Evolutionary conservation across 2,113 vertebrate species (phyloP).

Genomic region (Ia io): DNA sequence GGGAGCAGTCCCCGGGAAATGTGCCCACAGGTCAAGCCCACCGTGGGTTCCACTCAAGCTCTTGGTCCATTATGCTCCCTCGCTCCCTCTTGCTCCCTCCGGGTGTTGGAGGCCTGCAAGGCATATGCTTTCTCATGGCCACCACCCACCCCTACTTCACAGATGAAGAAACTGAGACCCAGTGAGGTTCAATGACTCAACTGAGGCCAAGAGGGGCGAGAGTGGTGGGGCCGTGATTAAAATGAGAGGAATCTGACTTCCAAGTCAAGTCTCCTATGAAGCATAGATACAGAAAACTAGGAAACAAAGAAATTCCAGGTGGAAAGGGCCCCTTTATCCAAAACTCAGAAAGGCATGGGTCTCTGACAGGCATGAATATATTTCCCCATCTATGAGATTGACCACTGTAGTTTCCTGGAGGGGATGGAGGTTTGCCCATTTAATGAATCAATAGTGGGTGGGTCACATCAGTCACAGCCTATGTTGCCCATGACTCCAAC

Average conservation of each 20-base stretch:
- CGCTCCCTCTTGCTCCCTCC: no score
- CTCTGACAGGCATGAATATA: background rate
- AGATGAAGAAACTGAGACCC: background rate
- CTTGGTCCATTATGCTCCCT: background rate
- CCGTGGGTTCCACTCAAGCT: rapidly evolving
- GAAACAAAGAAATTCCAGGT: background rate
- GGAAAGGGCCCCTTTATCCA: background rate
- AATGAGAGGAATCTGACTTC: background rate
- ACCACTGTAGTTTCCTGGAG: background rate
- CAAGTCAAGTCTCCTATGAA: background rate
- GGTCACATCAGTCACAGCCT: background rate
- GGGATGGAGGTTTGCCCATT: background rate
- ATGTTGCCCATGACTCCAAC: background rate
- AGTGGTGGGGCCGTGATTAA: background rate
- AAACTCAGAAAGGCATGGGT: background rate
- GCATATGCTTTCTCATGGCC: rapidly evolving
- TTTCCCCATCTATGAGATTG: background rate
- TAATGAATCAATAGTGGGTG: background rate
- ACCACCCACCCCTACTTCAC: background rate
- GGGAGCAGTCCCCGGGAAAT: rapidly evolving
- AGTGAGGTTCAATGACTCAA: background rate
- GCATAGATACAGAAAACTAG: background rate
- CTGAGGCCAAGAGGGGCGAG: background rate
- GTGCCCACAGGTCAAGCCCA: rapidly evolving
- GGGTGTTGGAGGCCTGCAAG: background rate